phyloP scores from a whole-genome alignment of 2,888 invertebrate species.

The Tuta absoluta region DNA sequence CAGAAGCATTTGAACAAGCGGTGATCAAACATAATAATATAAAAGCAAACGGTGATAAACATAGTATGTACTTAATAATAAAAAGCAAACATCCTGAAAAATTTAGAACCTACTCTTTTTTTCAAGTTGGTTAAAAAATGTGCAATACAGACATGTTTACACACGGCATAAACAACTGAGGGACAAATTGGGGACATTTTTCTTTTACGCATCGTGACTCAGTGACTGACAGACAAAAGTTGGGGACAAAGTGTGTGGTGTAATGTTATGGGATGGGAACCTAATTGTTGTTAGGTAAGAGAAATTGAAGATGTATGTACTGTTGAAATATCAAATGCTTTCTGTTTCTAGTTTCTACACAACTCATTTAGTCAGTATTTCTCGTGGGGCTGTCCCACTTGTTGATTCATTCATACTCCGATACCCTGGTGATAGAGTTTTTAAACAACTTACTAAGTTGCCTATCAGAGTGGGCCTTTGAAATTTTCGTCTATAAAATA shows the following conservation, averaged over 20 bases:
- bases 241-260: constrained; percentile 10
- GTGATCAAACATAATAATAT: too few relatives aligned
- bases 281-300: background rate
- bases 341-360: too few relatives aligned
- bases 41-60: too few relatives aligned
- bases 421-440: too few relatives aligned
- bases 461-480: too few relatives aligned
- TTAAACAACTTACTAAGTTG: too few relatives aligned
- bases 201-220: constrained; percentile 9
- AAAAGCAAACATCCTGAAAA: background rate
- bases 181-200: constrained; percentile 7
- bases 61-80: background rate
- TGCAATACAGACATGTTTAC: constrained; percentile 6
- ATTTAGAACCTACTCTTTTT: too few relatives aligned
- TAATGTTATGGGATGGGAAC: constrained; percentile 9
- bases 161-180: background rate
- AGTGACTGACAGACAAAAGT: constrained; percentile 1
- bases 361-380: too few relatives aligned
- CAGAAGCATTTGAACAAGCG: too few relatives aligned
- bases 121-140: background rate
- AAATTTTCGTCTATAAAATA: too few relatives aligned
- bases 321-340: background rate
- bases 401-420: too few relatives aligned
- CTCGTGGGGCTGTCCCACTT: too few relatives aligned
- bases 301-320: background rate